Percentiles rank a stretch among this genome's conserved stretches.
phyloP scores from a whole-genome alignment of 2,888 invertebrate genomes.

The Tipula unca region DNA sequence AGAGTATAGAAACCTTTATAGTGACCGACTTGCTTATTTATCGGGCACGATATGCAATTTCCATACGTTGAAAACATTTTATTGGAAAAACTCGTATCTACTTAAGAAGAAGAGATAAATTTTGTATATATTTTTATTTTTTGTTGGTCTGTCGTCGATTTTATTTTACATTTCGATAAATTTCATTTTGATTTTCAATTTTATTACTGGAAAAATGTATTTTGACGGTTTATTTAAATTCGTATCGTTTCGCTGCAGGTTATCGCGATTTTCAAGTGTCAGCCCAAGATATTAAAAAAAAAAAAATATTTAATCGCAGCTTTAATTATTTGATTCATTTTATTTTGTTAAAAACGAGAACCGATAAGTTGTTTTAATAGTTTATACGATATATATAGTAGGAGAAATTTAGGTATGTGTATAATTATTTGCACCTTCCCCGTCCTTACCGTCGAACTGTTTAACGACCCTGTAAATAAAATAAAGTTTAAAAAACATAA shows the following conservation, averaged over 20 bases:
- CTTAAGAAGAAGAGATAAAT: background rate
- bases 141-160: background rate
- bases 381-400: too few species aligned
- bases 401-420: too few species aligned
- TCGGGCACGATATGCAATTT: conserved; percentile 14
- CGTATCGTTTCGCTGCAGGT: background rate
- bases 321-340: background rate
- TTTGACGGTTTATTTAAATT: background rate
- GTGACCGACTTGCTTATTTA: conserved; percentile 14
- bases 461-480: background rate
- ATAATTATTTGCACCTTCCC: too few species aligned
- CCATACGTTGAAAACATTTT: conserved; percentile 8
- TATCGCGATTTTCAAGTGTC: background rate
- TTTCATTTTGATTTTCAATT: background rate
- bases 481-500: background rate
- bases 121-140: background rate
- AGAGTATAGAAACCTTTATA: conserved; percentile 4
- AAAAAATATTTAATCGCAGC: background rate
- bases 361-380: too few species aligned
- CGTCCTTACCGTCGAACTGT: background rate
- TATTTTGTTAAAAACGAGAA: background rate
- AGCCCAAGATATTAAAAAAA: background rate
- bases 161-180: conserved; percentile 8
- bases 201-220: background rate
- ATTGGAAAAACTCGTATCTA: background rate